These are phyloP conservation scores for Chaetorhynchus papuensis DNA, from an alignment of 2,113 vertebrate genomes.

Conservation along the genomic window DNA sequence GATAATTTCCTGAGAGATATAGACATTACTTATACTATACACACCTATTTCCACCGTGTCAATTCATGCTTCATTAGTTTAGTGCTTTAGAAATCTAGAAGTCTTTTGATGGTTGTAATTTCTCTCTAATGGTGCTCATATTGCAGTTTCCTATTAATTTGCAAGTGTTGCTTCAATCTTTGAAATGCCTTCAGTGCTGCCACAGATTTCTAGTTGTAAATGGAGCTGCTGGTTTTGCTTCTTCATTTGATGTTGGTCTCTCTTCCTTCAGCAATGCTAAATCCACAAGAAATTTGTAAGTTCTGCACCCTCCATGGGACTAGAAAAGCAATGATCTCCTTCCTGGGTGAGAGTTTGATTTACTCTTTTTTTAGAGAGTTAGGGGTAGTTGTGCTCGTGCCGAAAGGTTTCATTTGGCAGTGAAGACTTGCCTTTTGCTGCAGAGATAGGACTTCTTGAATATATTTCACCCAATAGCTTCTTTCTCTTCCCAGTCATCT, in stretches of 20 bases:
- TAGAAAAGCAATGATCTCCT: not conserved
- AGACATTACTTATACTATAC: not conserved
- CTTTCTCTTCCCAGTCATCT: not conserved
- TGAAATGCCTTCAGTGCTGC: not conserved
- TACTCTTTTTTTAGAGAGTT: not conserved
- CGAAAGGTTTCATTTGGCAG: not conserved
- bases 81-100: not conserved
- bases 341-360: not conserved
- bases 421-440: not conserved
- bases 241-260: rapidly evolving
- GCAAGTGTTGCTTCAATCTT: not conserved
- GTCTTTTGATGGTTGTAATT: not conserved
- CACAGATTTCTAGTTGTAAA: not conserved
- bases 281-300: not conserved
- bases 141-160: not conserved
- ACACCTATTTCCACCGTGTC: not conserved
- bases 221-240: not conserved
- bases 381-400: not conserved
- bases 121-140: not conserved
- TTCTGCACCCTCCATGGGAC: not conserved
- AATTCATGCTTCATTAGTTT: not conserved
- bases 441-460: not conserved
- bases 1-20: not conserved
- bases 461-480: not conserved
- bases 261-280: not conserved